Conservation (phyloP, 2,113 vertebrate species). For the Larimichthys crocea region DNA sequence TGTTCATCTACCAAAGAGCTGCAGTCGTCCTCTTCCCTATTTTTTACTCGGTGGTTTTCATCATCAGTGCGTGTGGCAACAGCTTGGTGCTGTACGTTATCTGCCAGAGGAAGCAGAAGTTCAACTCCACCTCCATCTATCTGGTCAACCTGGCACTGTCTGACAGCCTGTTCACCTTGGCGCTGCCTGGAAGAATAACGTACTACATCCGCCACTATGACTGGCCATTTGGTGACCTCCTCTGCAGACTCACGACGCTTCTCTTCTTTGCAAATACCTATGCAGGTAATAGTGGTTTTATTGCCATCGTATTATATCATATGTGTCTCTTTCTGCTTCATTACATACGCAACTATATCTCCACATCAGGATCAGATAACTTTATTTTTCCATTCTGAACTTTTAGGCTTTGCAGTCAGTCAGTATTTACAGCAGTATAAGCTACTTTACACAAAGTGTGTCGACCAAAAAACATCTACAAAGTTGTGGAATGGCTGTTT, state of each 20-base stretch:
- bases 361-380: background rate
- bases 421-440: background rate
- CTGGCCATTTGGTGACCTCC: slow-evolving; percentile 88
- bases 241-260: slow-evolving; percentile 85
- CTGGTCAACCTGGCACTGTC: slow-evolving; percentile 88
- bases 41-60: slow-evolving; percentile 84
- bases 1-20: slow-evolving; percentile 76
- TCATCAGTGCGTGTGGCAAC: slow-evolving; percentile 85
- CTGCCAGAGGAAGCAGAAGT: slow-evolving; percentile 85
- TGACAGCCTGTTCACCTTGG: slow-evolving; percentile 87
- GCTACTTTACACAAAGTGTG: background rate
- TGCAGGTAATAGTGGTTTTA: slow-evolving; percentile 58
- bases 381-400: background rate
- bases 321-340: too few relatives aligned
- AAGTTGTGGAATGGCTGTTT: background rate
- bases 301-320: background rate
- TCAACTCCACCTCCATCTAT: slow-evolving; percentile 88
- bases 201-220: slow-evolving; percentile 86
- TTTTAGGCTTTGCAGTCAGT: too few relatives aligned
- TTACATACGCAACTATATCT: background rate
- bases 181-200: slow-evolving; percentile 84
- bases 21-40: slow-evolving; percentile 83
- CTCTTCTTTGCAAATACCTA: slow-evolving; percentile 89
- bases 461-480: background rate
- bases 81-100: slow-evolving; percentile 86